Percentiles rank a stretch among this genome's conserved stretches.
These are phyloP conservation scores for Drosophila arawakana DNA, from an alignment of 1,140 invertebrate species.

Conservation along the genomic window DNA sequence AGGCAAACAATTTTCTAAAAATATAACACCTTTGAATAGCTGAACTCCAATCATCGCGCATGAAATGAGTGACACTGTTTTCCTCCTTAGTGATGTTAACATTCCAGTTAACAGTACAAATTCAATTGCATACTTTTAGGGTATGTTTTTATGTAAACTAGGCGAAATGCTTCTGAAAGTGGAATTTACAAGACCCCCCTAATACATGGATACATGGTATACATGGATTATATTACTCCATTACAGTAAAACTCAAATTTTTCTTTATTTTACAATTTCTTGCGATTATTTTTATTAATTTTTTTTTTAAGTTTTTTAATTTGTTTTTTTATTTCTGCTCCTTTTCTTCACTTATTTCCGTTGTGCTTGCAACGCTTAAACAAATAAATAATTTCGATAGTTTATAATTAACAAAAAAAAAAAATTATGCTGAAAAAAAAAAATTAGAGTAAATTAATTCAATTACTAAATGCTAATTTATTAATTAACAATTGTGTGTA, in stretches of 20 bases:
- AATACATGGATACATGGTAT: too few species aligned
- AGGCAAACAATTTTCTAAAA: too few species aligned
- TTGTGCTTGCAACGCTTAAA: slow-evolving; percentile 34
- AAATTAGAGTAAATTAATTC: slow-evolving; percentile 38
- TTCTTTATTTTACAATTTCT: slow-evolving; percentile 14
- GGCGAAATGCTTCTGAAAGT: background rate
- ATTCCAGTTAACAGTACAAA: too few species aligned
- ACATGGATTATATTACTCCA: background rate
- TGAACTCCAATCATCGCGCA: too few species aligned
- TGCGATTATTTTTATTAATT: slow-evolving; percentile 34
- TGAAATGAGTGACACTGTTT: too few species aligned
- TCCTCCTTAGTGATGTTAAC: too few species aligned
- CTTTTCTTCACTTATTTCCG: slow-evolving; percentile 11
- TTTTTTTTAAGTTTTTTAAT: slow-evolving; percentile 15
- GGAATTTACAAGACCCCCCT: background rate
- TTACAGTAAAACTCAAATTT: slow-evolving; percentile 12
- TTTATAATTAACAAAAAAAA: slow-evolving; percentile 63
- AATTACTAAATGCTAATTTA: slow-evolving; percentile 58
- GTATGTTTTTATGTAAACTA: too few species aligned
- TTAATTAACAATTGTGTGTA: slow-evolving; percentile 62
- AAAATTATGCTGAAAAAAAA: slow-evolving; percentile 32
- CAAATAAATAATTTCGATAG: slow-evolving; percentile 70
- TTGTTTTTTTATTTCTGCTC: slow-evolving; percentile 22
- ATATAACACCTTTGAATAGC: too few species aligned
- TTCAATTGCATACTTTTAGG: too few species aligned